Base-by-base conservation (phyloP, 2,113 vertebrate species). In the Epinephelus cyanopodus region DNA sequence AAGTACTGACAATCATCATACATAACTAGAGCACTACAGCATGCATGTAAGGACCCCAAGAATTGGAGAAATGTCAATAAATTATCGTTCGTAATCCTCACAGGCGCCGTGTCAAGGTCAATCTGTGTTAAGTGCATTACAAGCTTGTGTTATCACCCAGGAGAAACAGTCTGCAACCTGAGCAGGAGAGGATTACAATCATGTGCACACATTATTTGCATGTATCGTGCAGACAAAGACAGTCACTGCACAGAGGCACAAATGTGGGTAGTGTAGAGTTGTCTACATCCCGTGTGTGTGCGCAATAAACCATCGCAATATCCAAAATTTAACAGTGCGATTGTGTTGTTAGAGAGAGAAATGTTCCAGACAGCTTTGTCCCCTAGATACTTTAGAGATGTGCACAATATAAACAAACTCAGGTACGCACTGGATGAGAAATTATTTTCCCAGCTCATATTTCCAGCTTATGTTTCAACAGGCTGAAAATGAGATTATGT, bases 71-170 rank as follows among this genome's bases (percentile, higher is more conserved):
- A 71, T 29, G 52, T 54, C 67, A 21, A 48, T 60, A 74, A 70
- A 78, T 83, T 17, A 53, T 39, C 0, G 42, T 33, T 14, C 18
- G 39, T 58, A 47, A 58, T 48, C n/a, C 66, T 64, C 2, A 54
- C 53, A 62, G 72, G 42, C 11, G 1, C 63, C 0, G 63, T 79
- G 81, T 85, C 74, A 82, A 85, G 89, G 89, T 91, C 85, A 85
- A 67, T 77, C 84, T 84, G 79, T 64, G 72, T 78, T 87, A 89
- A 90, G 77, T 82, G 72, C 80, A 81, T 89, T 86, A 87, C 7
- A 25, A 79, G 86, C 82, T 71, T 54, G 82, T 76, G 79, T 85
- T 88, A 75, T 85, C 70, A 75, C 85, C 80, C 27, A 4, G 42
- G 82, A 75, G 83, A 75, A 67, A 66, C 47, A 4, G 29, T 29